These are phyloP conservation scores for Sternotherus odoratus DNA, from an alignment of 2,797 vertebrate species.

Conservation along the genomic window DNA sequence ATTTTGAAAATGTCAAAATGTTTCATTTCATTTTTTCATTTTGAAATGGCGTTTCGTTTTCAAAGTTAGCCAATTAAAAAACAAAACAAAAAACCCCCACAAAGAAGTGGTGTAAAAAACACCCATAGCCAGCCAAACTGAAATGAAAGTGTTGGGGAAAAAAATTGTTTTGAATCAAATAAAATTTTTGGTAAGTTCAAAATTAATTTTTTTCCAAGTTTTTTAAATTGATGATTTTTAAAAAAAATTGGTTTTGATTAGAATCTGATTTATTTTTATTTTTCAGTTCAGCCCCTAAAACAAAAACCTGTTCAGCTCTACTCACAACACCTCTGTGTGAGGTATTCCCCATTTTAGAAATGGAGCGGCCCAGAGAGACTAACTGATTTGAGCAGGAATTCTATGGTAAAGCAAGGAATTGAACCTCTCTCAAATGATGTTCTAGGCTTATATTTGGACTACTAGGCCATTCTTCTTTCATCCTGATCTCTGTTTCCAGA, in stretches of 20 bases:
- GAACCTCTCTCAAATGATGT: background rate
- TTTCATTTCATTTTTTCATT: background rate
- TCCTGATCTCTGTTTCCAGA: constrained; percentile 21
- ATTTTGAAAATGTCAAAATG: background rate
- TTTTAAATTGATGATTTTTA: background rate
- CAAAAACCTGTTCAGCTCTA: background rate
- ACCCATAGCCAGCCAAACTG: background rate
- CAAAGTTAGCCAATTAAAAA: background rate
- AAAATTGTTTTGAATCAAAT: background rate
- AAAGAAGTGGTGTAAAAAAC: background rate
- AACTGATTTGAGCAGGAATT: background rate
- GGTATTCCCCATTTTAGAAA: background rate
- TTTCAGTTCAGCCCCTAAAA: background rate
- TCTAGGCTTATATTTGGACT: constrained; percentile 13
- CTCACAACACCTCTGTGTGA: background rate
- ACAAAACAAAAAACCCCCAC: too few relatives aligned
- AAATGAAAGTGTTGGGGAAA: background rate
- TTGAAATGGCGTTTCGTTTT: background rate
- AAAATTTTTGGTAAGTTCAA: background rate
- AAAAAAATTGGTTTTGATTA: background rate
- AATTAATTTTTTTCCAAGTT: background rate
- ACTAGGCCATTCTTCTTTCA: constrained; percentile 16
- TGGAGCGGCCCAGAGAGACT: background rate
- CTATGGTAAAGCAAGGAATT: background rate
- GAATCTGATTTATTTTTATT: background rate